Conservation (phyloP, 2,888 invertebrate genomes). For the Eilema sororculum region DNA sequence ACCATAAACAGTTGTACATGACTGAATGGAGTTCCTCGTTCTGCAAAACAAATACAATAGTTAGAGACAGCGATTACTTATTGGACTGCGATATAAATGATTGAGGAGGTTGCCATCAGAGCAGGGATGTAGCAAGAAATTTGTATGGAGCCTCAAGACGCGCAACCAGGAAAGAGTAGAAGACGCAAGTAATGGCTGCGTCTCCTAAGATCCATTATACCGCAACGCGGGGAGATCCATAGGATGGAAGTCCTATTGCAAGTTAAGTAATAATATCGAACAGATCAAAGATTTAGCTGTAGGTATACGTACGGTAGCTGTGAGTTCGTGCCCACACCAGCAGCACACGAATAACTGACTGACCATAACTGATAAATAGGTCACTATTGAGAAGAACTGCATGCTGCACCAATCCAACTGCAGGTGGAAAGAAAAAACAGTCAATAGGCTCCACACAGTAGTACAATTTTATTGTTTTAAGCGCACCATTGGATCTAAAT, state of each 20-base stretch:
- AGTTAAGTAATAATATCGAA: no score
- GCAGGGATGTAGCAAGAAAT: no score
- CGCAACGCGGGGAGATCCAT: no score
- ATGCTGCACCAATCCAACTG: conserved; percentile 76
- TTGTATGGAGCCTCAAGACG: no score
- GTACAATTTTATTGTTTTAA: not conserved
- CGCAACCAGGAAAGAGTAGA: no score
- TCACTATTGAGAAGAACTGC: conserved; percentile 77
- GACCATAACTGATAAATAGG: conserved; percentile 80
- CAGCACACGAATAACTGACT: conserved; percentile 84
- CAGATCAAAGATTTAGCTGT: not conserved
- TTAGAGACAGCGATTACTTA: not conserved
- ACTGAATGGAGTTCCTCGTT: conserved; percentile 78
- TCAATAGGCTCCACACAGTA: no score
- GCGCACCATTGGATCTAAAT: not conserved
- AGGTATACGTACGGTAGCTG: conserved; percentile 69
- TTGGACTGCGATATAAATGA: no score
- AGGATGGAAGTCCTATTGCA: no score
- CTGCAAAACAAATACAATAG: conserved; percentile 45
- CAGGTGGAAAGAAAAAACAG: not conserved
- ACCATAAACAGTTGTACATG: conserved; percentile 84
- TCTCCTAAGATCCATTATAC: no score
- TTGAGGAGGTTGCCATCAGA: no score
- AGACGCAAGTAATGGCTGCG: no score
- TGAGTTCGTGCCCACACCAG: conserved; percentile 86